Conservation (phyloP, 2,888 invertebrate genomes). For the Griposia aprilina region DNA sequence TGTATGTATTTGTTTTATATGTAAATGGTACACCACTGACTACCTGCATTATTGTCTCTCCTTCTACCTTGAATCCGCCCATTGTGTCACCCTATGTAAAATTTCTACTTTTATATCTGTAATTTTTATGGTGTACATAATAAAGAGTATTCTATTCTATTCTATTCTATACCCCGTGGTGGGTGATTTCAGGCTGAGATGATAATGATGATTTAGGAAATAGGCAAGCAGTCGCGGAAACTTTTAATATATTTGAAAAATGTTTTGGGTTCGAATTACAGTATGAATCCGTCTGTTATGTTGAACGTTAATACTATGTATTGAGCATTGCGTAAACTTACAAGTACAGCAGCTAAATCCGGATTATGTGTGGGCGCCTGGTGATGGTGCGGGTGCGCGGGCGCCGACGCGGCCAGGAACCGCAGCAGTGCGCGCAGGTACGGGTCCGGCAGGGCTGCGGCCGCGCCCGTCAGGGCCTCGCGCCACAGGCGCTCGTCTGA, state of each 20-base stretch:
- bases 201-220: not conserved
- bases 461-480: slow-evolving; percentile 95
- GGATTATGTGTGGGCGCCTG: slow-evolving; percentile 78
- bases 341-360: slow-evolving; percentile 75
- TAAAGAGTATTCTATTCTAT: no score
- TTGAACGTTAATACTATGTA: not conserved
- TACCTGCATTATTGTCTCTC: no score
- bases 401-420: slow-evolving; percentile 95
- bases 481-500: slow-evolving; percentile 96
- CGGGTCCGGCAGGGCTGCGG: slow-evolving; percentile 95
- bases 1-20: no score
- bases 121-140: no score
- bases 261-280: not conserved
- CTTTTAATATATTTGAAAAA: not conserved
- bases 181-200: not conserved
- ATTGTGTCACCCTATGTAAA: no score
- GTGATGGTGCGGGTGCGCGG: slow-evolving; percentile 89
- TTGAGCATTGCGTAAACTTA: slow-evolving; percentile 5
- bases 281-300: not conserved
- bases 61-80: no score
- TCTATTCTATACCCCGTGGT: not conserved
- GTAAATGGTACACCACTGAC: no score
- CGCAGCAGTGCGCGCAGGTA: slow-evolving; percentile 97
- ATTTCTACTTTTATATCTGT: no score
- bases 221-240: not conserved